Conservation (phyloP, 2,888 invertebrate species). For the Drosophila dives region DNA sequence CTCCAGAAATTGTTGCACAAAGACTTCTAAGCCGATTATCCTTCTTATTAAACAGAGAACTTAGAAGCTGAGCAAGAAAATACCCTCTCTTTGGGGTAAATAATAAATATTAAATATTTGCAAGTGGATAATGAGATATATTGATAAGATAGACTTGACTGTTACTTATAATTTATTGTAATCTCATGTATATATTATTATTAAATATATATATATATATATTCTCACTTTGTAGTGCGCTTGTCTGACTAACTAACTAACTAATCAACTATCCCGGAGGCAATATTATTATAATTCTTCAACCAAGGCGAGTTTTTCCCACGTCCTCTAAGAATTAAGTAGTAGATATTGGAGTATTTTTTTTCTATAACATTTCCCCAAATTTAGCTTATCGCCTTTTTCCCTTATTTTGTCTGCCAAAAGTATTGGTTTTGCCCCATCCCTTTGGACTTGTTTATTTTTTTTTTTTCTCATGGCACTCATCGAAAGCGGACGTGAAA, state of each 20-base stretch:
- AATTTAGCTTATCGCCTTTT: background rate
- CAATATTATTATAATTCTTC: background rate
- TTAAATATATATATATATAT: too few relatives aligned
- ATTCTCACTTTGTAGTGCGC: background rate
- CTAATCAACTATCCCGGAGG: background rate
- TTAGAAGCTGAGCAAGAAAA: too few relatives aligned
- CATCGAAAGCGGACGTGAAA: background rate
- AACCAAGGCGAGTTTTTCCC: background rate
- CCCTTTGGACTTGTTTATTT: background rate
- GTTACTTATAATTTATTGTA: background rate
- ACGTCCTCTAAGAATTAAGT: background rate
- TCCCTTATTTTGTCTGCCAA: background rate
- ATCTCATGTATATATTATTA: too few relatives aligned
- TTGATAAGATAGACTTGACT: background rate
- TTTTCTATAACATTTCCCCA: background rate
- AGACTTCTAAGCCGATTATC: constrained; percentile 9
- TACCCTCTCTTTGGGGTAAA: background rate
- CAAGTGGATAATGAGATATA: background rate
- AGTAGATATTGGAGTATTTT: background rate
- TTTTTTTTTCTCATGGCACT: background rate
- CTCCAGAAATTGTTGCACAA: background rate
- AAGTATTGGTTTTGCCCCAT: background rate
- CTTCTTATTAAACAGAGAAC: background rate
- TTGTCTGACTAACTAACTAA: background rate
- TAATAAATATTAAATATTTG: background rate